These are phyloP conservation scores for Temnothorax curvispinosus DNA, from an alignment of 1,140 invertebrate species.

Conservation along the genomic window DNA sequence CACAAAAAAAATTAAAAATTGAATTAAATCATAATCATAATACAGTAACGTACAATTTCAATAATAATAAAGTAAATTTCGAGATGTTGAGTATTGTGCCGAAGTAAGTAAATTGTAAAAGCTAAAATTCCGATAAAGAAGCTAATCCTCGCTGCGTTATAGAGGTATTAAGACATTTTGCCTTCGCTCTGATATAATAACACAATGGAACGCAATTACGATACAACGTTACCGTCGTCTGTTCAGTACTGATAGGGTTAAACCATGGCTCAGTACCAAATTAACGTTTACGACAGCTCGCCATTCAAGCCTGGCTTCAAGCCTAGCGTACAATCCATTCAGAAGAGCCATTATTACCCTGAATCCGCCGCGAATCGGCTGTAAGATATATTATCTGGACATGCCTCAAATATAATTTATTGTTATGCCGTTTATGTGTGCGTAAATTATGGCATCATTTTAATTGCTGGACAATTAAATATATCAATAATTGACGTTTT, in stretches of 20 bases:
- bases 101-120: conserved; percentile 39
- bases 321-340: conserved; percentile 46
- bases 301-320: conserved; percentile 69
- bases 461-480: not conserved
- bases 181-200: conserved; percentile 40
- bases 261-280: conserved; percentile 75
- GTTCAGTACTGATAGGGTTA: conserved; percentile 73
- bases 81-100: not conserved
- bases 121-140: conserved; percentile 15
- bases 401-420: conserved; percentile 26
- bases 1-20: not conserved
- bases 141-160: conserved; percentile 25
- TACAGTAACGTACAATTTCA: not conserved
- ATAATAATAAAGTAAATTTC: not conserved
- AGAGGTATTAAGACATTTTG: conserved; percentile 28
- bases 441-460: not conserved
- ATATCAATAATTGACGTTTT: not conserved
- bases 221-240: conserved; percentile 72
- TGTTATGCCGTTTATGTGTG: not conserved
- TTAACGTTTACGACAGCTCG: conserved; percentile 73
- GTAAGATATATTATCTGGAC: conserved; percentile 10
- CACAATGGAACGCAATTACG: conserved; percentile 69
- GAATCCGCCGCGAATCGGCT: conserved; percentile 23
- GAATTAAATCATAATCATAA: not conserved
- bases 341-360: conserved; percentile 19